Percentiles rank a stretch among this genome's conserved stretches.
phyloP scores from a whole-genome alignment of 2,113 vertebrate species.

The Alectura lathami region DNA sequence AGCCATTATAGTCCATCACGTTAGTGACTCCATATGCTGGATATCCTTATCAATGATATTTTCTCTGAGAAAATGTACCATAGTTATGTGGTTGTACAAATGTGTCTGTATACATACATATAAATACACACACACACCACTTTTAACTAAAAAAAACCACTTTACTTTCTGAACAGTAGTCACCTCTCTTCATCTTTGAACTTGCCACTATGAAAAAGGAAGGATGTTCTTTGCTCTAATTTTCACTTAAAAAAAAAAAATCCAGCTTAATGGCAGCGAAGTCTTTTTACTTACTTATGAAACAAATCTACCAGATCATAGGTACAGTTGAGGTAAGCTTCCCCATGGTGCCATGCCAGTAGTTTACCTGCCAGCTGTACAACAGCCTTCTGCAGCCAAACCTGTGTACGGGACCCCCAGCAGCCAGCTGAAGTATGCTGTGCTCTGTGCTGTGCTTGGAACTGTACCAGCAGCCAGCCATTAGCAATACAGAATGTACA shows the following conservation, averaged over 20 bases:
- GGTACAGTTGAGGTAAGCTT: not conserved
- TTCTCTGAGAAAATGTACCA: slow-evolving; percentile 12
- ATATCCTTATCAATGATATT: not conserved
- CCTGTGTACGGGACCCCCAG: too few species aligned
- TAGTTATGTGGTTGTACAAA: not conserved
- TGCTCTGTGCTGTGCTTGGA: not conserved
- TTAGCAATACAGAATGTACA: not conserved
- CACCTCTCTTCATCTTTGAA: not conserved
- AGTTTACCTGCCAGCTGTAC: not conserved
- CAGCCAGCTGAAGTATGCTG: not conserved
- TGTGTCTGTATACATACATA: rapidly evolving
- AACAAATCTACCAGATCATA: not conserved
- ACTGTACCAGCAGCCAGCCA: not conserved
- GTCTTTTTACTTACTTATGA: not conserved
- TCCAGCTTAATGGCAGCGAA: not conserved
- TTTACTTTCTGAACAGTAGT: not conserved
- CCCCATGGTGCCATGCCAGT: not conserved
- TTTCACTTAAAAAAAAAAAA: not conserved
- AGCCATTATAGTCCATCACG: slow-evolving; percentile 50
- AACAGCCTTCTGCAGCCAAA: not conserved
- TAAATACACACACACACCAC: not conserved
- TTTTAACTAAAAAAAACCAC: not conserved
- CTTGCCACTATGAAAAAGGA: not conserved
- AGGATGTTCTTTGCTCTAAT: not conserved
- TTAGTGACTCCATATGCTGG: slow-evolving; percentile 39